Percentiles rank a stretch among this genome's conserved stretches.
These are phyloP conservation scores for Phymanthus crucifer DNA, from an alignment of 92 coral and sea anemone genomes.

Conservation along the genomic window DNA sequence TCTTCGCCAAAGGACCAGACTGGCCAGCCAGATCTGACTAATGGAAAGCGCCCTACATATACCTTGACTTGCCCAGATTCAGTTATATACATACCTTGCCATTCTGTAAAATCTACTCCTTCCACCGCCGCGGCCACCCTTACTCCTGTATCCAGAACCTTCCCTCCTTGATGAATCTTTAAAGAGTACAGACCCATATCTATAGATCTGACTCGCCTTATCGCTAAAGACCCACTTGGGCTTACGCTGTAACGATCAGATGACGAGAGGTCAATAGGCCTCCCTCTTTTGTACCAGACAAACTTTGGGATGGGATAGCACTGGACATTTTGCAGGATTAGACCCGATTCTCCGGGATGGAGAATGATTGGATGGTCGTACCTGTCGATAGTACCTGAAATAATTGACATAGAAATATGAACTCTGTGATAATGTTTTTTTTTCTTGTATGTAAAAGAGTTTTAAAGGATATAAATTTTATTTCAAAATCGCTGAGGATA, in stretches of 20 bases:
- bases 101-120: conserved; percentile 46
- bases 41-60: too few species aligned
- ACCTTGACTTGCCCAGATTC: background rate
- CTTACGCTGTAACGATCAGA: conserved; percentile 39
- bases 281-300: conserved; percentile 46
- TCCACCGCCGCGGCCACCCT: conserved; percentile 47
- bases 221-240: conserved; percentile 47
- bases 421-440: background rate
- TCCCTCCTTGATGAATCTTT: conserved; percentile 14
- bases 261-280: conserved; percentile 32
- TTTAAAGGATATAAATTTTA: too few species aligned
- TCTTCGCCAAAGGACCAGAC: too few species aligned
- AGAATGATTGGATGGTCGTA: conserved; percentile 40
- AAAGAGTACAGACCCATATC: conserved; percentile 44
- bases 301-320: conserved; percentile 34
- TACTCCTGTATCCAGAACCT: conserved; percentile 25
- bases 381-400: conserved; percentile 19
- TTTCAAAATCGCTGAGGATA: too few species aligned
- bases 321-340: conserved; percentile 24
- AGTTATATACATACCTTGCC: conserved; percentile 38
- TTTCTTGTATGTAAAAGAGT: too few species aligned
- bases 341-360: conserved; percentile 34
- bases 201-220: conserved; percentile 38
- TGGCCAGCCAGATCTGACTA: too few species aligned
- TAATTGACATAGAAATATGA: background rate